These are phyloP conservation scores for Miltochrista miniata DNA, from an alignment of 2,888 invertebrate species.

Conservation along the genomic window DNA sequence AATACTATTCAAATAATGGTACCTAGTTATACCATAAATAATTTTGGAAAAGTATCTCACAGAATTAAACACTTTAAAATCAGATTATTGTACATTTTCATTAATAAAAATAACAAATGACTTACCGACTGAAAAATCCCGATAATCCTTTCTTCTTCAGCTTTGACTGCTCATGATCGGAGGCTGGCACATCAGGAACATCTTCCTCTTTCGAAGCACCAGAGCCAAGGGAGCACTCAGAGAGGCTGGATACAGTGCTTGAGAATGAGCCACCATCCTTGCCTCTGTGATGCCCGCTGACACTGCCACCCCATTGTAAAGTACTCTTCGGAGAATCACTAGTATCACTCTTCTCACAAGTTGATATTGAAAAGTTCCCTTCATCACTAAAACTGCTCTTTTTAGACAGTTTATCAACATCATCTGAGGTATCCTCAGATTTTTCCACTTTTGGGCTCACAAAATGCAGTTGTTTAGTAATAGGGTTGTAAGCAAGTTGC, in stretches of 20 bases:
- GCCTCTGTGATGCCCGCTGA: slow-evolving; percentile 78
- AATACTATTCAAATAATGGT: too few relatives aligned
- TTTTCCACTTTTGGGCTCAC: slow-evolving; percentile 77
- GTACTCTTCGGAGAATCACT: slow-evolving; percentile 81
- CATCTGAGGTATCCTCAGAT: slow-evolving; percentile 60
- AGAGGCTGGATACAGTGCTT: slow-evolving; percentile 88
- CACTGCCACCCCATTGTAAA: slow-evolving; percentile 75
- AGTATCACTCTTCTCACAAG: slow-evolving; percentile 79
- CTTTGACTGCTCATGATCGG: slow-evolving; percentile 68
- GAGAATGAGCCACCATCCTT: slow-evolving; percentile 86
- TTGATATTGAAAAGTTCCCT: slow-evolving; percentile 77
- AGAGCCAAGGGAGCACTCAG: slow-evolving; percentile 88
- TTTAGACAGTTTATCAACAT: slow-evolving; percentile 74
- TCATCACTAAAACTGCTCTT: slow-evolving; percentile 81
- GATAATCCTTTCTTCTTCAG: slow-evolving; percentile 85
- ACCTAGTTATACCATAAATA: too few relatives aligned
- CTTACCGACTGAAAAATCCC: slow-evolving; percentile 86
- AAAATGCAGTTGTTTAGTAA: slow-evolving; percentile 88
- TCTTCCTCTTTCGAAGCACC: slow-evolving; percentile 81
- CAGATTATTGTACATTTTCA: too few relatives aligned
- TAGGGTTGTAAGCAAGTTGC: slow-evolving; percentile 89
- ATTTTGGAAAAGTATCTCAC: too few relatives aligned
- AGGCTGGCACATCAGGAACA: slow-evolving; percentile 46
- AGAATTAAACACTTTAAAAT: too few relatives aligned
- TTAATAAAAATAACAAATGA: not conserved